These are phyloP conservation scores for Craseonycteris thonglongyai DNA, from an alignment of 2,113 vertebrate genomes.

Conservation along the genomic window DNA sequence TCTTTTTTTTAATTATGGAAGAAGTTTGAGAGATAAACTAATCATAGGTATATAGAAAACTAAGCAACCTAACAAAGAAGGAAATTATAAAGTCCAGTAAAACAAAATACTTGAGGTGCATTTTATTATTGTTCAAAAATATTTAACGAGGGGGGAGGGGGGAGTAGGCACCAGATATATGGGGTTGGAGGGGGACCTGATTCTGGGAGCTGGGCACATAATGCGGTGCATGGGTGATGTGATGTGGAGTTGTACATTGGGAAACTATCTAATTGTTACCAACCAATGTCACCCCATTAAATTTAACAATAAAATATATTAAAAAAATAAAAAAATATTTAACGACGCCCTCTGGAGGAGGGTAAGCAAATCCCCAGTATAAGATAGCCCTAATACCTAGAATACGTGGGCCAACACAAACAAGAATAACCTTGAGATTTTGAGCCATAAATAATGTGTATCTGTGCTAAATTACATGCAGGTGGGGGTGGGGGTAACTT, in stretches of 20 bases:
- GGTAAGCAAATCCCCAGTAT: background rate
- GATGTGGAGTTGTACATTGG: too few relatives aligned
- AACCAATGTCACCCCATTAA: too few relatives aligned
- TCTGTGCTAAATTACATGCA: background rate
- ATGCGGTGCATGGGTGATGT: too few relatives aligned
- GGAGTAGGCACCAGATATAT: too few relatives aligned
- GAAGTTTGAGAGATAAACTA: background rate
- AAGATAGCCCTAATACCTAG: background rate
- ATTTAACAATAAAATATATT: too few relatives aligned
- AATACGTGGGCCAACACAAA: background rate
- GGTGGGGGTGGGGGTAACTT: background rate
- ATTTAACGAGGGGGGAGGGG: too few relatives aligned
- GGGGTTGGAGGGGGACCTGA: too few relatives aligned
- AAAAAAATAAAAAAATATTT: background rate
- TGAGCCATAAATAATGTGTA: background rate
- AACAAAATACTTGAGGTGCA: background rate
- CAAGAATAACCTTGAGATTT: background rate
- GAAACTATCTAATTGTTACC: too few relatives aligned
- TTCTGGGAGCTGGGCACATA: too few relatives aligned
- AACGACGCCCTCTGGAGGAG: background rate
- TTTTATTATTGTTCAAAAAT: background rate
- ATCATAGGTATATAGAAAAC: background rate
- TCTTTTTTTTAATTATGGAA: background rate
- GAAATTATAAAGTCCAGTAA: background rate
- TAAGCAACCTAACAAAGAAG: background rate